phyloP scores from a whole-genome alignment of 2,797 vertebrate species.

The Anguilla obscura region DNA sequence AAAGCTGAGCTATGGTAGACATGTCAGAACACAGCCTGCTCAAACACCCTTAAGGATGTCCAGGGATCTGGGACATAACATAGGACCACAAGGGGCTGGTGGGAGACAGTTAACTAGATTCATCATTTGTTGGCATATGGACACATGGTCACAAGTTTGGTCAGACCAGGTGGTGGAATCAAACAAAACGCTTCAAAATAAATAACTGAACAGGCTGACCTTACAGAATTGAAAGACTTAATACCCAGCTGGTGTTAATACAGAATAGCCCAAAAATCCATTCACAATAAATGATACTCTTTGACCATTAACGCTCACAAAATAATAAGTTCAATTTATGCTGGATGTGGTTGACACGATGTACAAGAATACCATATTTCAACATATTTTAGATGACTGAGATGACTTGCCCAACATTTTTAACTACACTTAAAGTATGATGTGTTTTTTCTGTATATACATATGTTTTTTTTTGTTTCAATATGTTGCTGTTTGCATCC shows the following conservation, averaged over 20 bases:
- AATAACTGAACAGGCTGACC: background rate
- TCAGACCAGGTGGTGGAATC: constrained; percentile 32
- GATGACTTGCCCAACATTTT: background rate
- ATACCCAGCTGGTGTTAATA: background rate
- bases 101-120: constrained; percentile 3
- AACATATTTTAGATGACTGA: background rate
- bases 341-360: background rate
- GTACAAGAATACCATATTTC: background rate
- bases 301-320: background rate
- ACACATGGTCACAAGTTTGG: constrained; percentile 41
- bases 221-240: background rate
- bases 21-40: constrained; percentile 39
- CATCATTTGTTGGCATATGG: constrained; percentile 20
- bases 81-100: background rate
- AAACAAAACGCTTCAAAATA: background rate
- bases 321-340: background rate
- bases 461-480: background rate
- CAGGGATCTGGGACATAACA: background rate
- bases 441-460: background rate
- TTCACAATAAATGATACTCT: no score
- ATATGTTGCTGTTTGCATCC: background rate
- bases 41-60: constrained; percentile 20
- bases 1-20: constrained; percentile 39
- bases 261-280: background rate
- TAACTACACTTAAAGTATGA: background rate